Percentiles rank a stretch among this genome's conserved stretches.
Conservation (phyloP, 64 coral and sea anemone species). For the Montipora cactus region DNA sequence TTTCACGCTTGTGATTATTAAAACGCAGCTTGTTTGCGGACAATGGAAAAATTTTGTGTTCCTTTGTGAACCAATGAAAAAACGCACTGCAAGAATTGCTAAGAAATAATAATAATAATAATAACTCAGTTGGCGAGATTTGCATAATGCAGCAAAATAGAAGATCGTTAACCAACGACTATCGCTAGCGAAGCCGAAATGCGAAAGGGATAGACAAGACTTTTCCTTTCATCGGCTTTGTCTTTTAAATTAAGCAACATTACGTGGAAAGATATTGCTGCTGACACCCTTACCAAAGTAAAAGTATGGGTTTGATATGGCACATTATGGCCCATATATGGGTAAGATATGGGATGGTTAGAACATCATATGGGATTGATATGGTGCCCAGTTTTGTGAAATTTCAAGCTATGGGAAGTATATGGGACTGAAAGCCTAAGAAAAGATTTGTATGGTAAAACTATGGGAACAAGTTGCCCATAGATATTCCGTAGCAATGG, state of each 20-base stretch:
- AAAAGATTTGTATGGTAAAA: too few relatives aligned
- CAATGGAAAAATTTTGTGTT: conserved; percentile 3
- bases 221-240: not conserved
- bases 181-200: not conserved
- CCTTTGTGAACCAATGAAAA: not conserved
- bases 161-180: not conserved
- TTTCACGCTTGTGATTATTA: not conserved
- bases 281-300: not conserved
- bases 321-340: too few relatives aligned
- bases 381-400: too few relatives aligned
- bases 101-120: not conserved
- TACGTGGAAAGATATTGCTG: not conserved
- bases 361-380: too few relatives aligned
- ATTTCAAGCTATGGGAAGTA: too few relatives aligned
- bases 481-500: too few relatives aligned
- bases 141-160: conserved; percentile 28
- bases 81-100: too few relatives aligned
- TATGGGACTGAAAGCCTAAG: too few relatives aligned
- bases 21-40: not conserved
- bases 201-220: not conserved
- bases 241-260: conserved; percentile 13
- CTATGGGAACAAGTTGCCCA: too few relatives aligned
- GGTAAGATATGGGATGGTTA: not conserved
- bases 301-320: too few relatives aligned
- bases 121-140: not conserved